A percentile compares a stretch with the other conserved stretches of the same genome.
phyloP scores from a whole-genome alignment of 2,888 invertebrate genomes.

The Polydrusus pterygomalis region DNA sequence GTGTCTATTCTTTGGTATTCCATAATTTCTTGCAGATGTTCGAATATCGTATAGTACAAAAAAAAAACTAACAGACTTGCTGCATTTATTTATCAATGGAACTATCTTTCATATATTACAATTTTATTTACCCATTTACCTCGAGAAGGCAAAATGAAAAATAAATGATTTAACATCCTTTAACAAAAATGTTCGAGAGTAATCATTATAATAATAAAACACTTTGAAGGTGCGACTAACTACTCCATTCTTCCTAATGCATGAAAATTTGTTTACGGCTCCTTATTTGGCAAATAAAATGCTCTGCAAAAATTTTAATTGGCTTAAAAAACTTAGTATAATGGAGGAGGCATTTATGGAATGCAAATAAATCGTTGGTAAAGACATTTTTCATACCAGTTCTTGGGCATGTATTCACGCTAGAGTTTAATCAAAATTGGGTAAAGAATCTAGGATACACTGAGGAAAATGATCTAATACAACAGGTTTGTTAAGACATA shows the following conservation, averaged over 20 bases:
- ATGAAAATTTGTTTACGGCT: conserved; percentile 1
- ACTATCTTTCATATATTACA: too few relatives aligned
- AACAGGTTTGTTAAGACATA: too few relatives aligned
- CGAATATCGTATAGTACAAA: too few relatives aligned
- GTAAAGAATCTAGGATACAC: too few relatives aligned
- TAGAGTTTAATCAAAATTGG: too few relatives aligned
- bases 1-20: too few relatives aligned
- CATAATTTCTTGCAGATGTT: too few relatives aligned
- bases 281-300: conserved; percentile 4
- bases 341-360: background rate
- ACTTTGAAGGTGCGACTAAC: conserved; percentile 2
- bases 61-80: too few relatives aligned
- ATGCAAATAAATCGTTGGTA: background rate
- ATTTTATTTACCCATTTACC: background rate
- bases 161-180: background rate
- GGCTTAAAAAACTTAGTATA: background rate
- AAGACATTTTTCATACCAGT: too few relatives aligned
- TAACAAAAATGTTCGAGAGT: background rate
- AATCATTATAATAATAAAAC: background rate
- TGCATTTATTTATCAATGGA: too few relatives aligned
- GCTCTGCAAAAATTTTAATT: conserved; percentile 6
- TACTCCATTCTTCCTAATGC: conserved; percentile 2
- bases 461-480: too few relatives aligned
- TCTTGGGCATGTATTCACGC: too few relatives aligned
- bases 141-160: background rate